These are phyloP conservation scores for Patiria pectinifera DNA, from an alignment of 53 echinoderm and acorn worm species.

Conservation along the genomic window DNA sequence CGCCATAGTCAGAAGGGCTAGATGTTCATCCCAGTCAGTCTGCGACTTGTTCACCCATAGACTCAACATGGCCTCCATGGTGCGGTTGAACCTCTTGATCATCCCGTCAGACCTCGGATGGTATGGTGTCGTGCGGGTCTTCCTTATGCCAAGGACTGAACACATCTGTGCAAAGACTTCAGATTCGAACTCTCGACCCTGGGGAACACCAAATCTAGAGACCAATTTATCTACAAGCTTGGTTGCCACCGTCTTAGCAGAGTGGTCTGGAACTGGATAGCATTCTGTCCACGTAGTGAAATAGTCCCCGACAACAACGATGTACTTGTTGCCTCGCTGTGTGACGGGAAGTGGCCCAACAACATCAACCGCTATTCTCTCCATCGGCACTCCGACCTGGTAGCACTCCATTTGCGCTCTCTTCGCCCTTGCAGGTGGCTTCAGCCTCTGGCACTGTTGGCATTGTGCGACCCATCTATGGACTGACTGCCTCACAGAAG, in stretches of 20 bases:
- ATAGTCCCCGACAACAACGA: constrained; percentile 63
- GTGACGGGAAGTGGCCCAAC: constrained; percentile 59
- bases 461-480: constrained; percentile 37
- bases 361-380: constrained; percentile 61
- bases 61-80: too few species aligned
- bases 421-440: constrained; percentile 8
- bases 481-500: neutral
- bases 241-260: constrained; percentile 53
- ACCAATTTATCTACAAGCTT: constrained; percentile 56
- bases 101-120: constrained; percentile 70
- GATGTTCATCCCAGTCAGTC: too few species aligned
- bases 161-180: constrained; percentile 51
- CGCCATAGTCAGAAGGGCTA: constrained; percentile 63
- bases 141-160: constrained; percentile 37
- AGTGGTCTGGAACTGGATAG: constrained; percentile 60
- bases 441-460: constrained; percentile 15
- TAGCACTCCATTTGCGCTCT: constrained; percentile 46
- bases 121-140: constrained; percentile 53
- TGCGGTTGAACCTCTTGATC: constrained; percentile 68
- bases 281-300: constrained; percentile 66
- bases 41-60: too few species aligned
- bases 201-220: constrained; percentile 64
- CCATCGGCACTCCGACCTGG: constrained; percentile 50
- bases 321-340: constrained; percentile 36
- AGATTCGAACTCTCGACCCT: constrained; percentile 65